These are phyloP conservation scores for Chaetoderma sp. DNA, from an alignment of 2,888 invertebrate genomes.

Conservation along the genomic window DNA sequence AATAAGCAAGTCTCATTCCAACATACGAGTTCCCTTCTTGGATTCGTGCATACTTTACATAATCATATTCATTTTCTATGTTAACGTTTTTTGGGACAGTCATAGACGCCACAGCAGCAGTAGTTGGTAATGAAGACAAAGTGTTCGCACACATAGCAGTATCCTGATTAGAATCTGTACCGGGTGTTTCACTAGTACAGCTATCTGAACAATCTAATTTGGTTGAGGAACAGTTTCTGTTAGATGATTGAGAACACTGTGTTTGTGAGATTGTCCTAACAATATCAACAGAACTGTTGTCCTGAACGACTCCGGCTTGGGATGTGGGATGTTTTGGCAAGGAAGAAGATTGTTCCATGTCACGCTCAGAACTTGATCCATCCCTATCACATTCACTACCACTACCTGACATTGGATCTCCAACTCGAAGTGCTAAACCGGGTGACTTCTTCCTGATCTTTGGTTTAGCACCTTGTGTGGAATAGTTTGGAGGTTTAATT, in stretches of 20 bases:
- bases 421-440: conserved; percentile 63
- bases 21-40: conserved; percentile 80
- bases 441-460: conserved; percentile 65
- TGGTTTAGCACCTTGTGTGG: conserved; percentile 56
- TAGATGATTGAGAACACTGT: too few species aligned
- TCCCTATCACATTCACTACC: conserved; percentile 51
- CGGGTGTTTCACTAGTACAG: too few species aligned
- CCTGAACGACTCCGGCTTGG: too few species aligned
- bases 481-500: conserved; percentile 42
- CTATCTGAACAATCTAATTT: too few species aligned
- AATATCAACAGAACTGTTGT: too few species aligned
- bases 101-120: too few species aligned
- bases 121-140: too few species aligned
- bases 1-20: conserved; percentile 78
- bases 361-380: conserved; percentile 53
- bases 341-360: conserved; percentile 32
- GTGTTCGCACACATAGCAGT: too few species aligned
- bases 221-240: too few species aligned
- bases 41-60: conserved; percentile 66
- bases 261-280: too few species aligned
- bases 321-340: background rate
- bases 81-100: conserved; percentile 45
- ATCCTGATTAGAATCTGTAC: too few species aligned
- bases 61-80: conserved; percentile 67
- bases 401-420: conserved; percentile 35